These are phyloP conservation scores for Anthrax anthrax DNA, from an alignment of 2,888 invertebrate species.

Conservation along the genomic window DNA sequence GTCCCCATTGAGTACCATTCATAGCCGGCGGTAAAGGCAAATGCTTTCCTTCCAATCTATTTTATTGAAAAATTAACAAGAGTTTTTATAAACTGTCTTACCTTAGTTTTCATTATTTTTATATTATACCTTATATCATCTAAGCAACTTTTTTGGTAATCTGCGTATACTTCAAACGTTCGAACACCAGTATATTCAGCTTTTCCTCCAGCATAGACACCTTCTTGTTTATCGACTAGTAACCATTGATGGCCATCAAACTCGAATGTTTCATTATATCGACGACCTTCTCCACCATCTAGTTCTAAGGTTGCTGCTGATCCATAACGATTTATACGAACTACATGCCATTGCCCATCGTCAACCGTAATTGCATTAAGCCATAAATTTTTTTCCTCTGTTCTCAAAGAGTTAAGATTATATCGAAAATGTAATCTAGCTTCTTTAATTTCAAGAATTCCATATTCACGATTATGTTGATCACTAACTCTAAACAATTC, in stretches of 20 bases:
- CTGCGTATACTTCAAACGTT: slow-evolving; percentile 87
- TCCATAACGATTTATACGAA: slow-evolving; percentile 79
- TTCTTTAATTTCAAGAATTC: slow-evolving; percentile 82
- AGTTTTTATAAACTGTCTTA: not conserved
- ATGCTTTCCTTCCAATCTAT: slow-evolving; percentile 81
- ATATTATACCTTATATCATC: slow-evolving; percentile 40
- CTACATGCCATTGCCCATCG: slow-evolving; percentile 95
- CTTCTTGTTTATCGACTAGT: slow-evolving; percentile 84
- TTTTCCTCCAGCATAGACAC: slow-evolving; percentile 90
- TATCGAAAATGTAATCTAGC: slow-evolving; percentile 80
- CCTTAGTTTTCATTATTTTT: not conserved
- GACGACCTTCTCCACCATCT: slow-evolving; percentile 87
- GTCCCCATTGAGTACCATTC: slow-evolving; percentile 93
- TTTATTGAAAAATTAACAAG: not conserved
- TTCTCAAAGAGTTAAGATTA: slow-evolving; percentile 80
- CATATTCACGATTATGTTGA: slow-evolving; percentile 87
- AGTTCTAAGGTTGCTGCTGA: slow-evolving; percentile 83
- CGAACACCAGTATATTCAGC: slow-evolving; percentile 89
- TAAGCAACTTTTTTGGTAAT: slow-evolving; percentile 78
- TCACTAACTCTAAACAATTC: slow-evolving; percentile 88
- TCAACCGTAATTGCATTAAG: slow-evolving; percentile 79
- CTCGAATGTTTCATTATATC: slow-evolving; percentile 84
- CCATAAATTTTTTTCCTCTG: slow-evolving; percentile 84
- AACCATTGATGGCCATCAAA: slow-evolving; percentile 87
- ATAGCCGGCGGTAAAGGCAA: slow-evolving; percentile 86